Evolutionary conservation across 2,888 invertebrate genomes (phyloP), one percentile per base, ranked within the genome.

Genomic region (Plebejus argus): DNA sequence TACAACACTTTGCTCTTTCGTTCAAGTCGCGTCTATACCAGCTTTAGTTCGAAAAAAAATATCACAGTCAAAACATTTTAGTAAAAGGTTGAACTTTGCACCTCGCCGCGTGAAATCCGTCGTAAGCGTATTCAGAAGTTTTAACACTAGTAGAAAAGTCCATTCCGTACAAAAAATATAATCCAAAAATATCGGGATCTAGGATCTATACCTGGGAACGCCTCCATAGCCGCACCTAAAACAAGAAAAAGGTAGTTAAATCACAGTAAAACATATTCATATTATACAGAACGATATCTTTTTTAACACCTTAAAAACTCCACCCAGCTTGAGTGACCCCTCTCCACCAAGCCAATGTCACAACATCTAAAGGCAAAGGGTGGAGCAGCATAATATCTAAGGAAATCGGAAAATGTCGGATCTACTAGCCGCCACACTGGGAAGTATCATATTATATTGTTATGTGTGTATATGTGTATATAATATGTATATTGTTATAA

Each of bases 161-260:
- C 81, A 83, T 84, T 71, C 56, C 35, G 39, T 88, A 88, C 83
- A 89, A 92, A 91, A 91, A 88, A 90, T 87, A 89, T 86, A 84
- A 81, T 93, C 91, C 89, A 93, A 93, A 93, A 93, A 93, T 93
- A 93, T 88, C 86, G 85, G 87, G 85, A 85, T 83, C 80, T 77
- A 78, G 78, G 81, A 80, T 80, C 28, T 74, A 91, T 81, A 90
- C 83, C 82, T 90, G 91, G 90, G 91, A 84, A 86, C 92, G 90
- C 81, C 82, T 86, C 90, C 90, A 89, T 53, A 81, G 87, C 79
- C 91, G 92, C 82, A 90, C 92, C 93, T 93, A 18, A 53, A 53
- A 53, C 45, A 45, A 10, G 5, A 18, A 53, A 53, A 49, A 0
- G 5, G 12, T 53, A 53, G 5, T 53, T 53, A 53, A 53, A 5